Conservation (phyloP, 1,140 invertebrate genomes). For the Marisa cornuarietis region DNA sequence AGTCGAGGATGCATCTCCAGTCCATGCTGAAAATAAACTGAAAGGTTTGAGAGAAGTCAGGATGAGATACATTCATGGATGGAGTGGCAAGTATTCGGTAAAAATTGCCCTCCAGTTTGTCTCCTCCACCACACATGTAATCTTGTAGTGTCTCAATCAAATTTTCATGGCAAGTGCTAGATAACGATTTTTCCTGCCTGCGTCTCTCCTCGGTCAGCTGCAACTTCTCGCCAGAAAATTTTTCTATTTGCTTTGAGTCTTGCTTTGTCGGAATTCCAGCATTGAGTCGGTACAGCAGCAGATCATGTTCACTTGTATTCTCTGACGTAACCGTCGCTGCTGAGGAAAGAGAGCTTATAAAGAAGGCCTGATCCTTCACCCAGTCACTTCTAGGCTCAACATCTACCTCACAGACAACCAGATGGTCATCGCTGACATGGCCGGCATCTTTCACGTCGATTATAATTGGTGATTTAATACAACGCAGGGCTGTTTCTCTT, state of each 20-base stretch:
- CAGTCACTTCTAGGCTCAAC: constrained; percentile 27
- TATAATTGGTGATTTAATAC: constrained; percentile 35
- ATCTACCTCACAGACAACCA: constrained; percentile 44
- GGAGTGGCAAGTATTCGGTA: constrained; percentile 2
- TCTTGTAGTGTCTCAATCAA: constrained; percentile 36
- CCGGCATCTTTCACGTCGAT: constrained; percentile 25
- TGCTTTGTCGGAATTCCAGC: constrained; percentile 22
- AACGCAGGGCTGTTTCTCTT: constrained; percentile 25
- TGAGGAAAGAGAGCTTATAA: neutral
- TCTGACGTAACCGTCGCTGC: constrained; percentile 8
- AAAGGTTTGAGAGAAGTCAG: constrained; percentile 19
- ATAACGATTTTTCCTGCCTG: constrained; percentile 21
- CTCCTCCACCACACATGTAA: constrained; percentile 33
- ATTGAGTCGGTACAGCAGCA: constrained; percentile 22
- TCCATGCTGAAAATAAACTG: constrained; percentile 36
- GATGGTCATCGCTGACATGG: neutral
- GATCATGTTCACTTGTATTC: neutral
- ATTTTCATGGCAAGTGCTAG: neutral
- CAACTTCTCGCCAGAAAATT: constrained; percentile 27
- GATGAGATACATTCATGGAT: neutral
- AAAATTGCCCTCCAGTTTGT: constrained; percentile 23
- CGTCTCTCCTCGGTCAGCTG: constrained; percentile 26
- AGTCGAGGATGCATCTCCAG: constrained; percentile 42
- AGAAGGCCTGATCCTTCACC: constrained; percentile 32
- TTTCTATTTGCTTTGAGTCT: constrained; percentile 8